These are phyloP conservation scores for Ciona savignyi DNA, from an alignment of 23 tunicate genomes.

Conservation along the genomic window DNA sequence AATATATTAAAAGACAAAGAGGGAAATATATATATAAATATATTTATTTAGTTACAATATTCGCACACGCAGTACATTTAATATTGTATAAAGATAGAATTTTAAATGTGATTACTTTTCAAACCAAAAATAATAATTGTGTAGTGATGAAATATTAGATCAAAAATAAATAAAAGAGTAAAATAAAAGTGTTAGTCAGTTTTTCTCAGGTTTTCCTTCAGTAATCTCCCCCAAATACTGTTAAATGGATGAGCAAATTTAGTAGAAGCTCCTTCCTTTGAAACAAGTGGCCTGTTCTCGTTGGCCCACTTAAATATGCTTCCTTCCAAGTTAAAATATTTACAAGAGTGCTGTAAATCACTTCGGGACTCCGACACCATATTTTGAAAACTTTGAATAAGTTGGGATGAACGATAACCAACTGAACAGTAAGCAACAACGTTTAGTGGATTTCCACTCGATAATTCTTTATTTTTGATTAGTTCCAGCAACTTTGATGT, in stretches of 20 bases:
- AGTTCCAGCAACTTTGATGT: slow-evolving; percentile 7
- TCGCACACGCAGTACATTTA: too few relatives aligned
- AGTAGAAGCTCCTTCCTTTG: slow-evolving; percentile 17
- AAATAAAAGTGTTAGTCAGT: too few relatives aligned
- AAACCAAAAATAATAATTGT: too few relatives aligned
- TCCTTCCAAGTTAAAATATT: slow-evolving; percentile 54
- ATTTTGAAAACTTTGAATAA: slow-evolving; percentile 16
- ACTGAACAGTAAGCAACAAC: slow-evolving; percentile 76
- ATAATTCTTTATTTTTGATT: slow-evolving; percentile 4
- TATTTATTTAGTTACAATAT: too few relatives aligned
- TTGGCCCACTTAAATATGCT: slow-evolving; percentile 89
- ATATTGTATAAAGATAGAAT: too few relatives aligned
- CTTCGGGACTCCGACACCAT: not conserved
- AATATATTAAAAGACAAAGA: too few relatives aligned
- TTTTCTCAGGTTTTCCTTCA: slow-evolving; percentile 21
- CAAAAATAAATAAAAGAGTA: too few relatives aligned
- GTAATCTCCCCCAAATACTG: slow-evolving; percentile 53
- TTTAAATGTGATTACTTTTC: too few relatives aligned
- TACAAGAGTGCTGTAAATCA: not conserved
- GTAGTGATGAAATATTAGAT: too few relatives aligned
- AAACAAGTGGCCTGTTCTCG: slow-evolving; percentile 51
- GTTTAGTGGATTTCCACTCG: not conserved
- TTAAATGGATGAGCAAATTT: slow-evolving; percentile 55
- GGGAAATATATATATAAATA: too few relatives aligned
- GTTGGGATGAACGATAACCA: slow-evolving; percentile 54